Percentiles rank a stretch among this genome's conserved stretches.
These are phyloP conservation scores for Microcebus griseorufus DNA, from an alignment of 2,113 vertebrate genomes.

Conservation along the genomic window DNA sequence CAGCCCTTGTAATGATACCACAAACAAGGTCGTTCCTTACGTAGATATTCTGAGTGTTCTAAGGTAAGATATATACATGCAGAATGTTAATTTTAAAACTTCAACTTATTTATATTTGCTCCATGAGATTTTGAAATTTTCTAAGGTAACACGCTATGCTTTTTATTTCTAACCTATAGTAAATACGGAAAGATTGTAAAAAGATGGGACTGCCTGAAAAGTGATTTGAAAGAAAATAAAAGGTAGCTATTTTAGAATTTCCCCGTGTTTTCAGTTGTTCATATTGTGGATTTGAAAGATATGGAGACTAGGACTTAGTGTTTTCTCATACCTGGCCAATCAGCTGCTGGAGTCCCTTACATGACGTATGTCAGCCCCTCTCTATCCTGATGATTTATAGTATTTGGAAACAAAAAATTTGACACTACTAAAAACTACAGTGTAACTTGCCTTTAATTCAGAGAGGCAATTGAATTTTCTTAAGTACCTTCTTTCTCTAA, in stretches of 20 bases:
- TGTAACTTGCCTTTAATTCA: neutral
- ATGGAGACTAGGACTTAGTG: neutral
- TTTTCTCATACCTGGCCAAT: neutral
- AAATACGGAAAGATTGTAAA: neutral
- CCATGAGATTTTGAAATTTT: neutral
- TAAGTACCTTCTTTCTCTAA: neutral
- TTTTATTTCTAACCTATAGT: neutral
- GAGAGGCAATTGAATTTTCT: neutral
- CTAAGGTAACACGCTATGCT: neutral
- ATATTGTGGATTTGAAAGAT: neutral
- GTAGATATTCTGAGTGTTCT: neutral
- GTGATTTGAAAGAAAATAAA: neutral
- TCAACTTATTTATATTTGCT: neutral
- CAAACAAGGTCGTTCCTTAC: conserved; percentile 60
- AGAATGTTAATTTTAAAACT: neutral
- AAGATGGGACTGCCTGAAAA: neutral
- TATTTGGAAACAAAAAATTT: neutral
- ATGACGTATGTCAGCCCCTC: neutral
- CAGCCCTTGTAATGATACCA: conserved; percentile 59
- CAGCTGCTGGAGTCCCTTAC: neutral
- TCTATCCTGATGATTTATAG: neutral
- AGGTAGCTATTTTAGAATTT: neutral
- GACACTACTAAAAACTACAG: neutral
- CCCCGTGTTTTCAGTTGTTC: neutral
- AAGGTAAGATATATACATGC: neutral